phyloP scores from a whole-genome alignment of 2,113 vertebrate genomes.

The Hydrochoerus hydrochaeris region DNA sequence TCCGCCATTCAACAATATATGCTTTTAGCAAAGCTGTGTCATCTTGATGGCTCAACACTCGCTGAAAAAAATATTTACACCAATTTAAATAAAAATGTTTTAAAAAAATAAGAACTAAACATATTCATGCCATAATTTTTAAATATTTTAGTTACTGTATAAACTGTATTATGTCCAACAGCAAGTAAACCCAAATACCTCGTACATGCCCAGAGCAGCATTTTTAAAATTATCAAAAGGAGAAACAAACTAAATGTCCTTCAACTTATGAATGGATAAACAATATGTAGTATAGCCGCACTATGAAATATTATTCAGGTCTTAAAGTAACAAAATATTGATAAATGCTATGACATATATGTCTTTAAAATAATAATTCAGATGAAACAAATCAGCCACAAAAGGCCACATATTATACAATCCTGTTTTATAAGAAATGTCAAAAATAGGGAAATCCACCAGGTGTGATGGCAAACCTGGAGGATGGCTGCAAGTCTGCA shows the following conservation, averaged over 20 bases:
- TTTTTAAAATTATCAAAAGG: conserved; percentile 25
- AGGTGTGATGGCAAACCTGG: not conserved
- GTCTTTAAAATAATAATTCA: not conserved
- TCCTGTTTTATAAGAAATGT: not conserved
- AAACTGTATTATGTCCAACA: conserved; percentile 6
- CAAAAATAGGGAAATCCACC: not conserved
- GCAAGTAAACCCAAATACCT: conserved; percentile 23
- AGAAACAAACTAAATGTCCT: not conserved
- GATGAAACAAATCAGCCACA: not conserved
- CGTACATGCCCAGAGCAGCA: not conserved
- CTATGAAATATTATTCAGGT: not conserved
- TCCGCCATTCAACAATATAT: conserved; percentile 99
- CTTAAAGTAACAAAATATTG: not conserved
- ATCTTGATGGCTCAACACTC: conserved; percentile 98
- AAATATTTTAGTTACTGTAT: not conserved
- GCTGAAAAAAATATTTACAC: conserved; percentile 83
- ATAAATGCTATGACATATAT: not conserved
- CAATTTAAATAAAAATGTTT: conserved; percentile 52
- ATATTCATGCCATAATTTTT: not conserved
- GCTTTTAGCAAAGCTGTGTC: conserved; percentile 98
- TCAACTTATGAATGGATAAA: not conserved
- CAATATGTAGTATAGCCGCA: not conserved
- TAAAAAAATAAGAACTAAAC: conserved; percentile 49
- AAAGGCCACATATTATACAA: not conserved
- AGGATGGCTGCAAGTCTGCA: not conserved